These are phyloP conservation scores for Podilymbus podiceps DNA, from an alignment of 2,113 vertebrate genomes.

Conservation along the genomic window DNA sequence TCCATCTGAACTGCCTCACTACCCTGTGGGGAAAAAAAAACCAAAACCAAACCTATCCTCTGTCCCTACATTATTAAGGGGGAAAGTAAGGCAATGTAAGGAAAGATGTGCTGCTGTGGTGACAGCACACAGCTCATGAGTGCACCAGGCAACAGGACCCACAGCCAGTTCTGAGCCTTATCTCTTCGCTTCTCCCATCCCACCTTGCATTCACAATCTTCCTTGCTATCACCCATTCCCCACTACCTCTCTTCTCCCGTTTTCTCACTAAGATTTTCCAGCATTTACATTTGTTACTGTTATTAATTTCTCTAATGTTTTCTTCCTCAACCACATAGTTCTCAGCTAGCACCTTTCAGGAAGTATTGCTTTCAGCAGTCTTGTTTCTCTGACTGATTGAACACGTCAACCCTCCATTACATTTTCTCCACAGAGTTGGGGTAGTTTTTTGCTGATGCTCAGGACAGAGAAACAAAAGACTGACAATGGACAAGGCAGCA, in stretches of 20 bases:
- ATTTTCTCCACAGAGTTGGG: background rate
- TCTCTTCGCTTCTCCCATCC: background rate
- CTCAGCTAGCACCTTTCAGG: background rate
- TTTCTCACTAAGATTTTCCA: background rate
- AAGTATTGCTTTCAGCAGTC: background rate
- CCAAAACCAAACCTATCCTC: too few species aligned
- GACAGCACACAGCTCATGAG: background rate
- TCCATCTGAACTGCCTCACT: constrained; percentile 21
- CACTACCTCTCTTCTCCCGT: background rate
- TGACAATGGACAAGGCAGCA: background rate
- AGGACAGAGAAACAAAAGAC: background rate
- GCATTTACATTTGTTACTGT: background rate
- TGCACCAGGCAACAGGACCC: background rate
- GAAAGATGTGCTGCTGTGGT: background rate
- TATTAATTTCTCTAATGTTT: background rate
- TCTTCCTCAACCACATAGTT: background rate
- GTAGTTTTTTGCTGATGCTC: background rate
- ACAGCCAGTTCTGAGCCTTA: background rate
- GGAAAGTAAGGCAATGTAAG: background rate
- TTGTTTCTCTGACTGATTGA: background rate
- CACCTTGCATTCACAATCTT: background rate
- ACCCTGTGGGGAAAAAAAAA: background rate
- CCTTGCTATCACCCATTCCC: background rate
- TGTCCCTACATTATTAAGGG: background rate
- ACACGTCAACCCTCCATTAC: background rate